These are phyloP conservation scores for Dyspetes luteomarginatus DNA, from an alignment of 2,888 invertebrate genomes.

Conservation along the genomic window DNA sequence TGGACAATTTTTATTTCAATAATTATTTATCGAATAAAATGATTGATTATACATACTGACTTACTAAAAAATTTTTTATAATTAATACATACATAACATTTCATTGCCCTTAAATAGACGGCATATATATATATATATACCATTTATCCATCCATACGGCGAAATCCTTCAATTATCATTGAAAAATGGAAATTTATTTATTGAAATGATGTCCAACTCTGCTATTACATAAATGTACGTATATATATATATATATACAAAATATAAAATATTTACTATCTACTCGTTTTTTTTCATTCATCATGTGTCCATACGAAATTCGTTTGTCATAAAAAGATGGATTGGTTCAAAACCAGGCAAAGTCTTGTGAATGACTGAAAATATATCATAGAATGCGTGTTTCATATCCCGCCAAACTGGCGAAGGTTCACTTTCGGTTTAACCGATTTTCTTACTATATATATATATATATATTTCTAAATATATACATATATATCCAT, in stretches of 20 bases:
- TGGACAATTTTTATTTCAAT: too few relatives aligned
- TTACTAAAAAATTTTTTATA: too few relatives aligned
- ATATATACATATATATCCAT: not conserved
- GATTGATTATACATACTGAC: too few relatives aligned
- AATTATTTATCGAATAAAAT: too few relatives aligned
- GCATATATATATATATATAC: too few relatives aligned
- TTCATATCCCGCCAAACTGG: conserved; percentile 31
- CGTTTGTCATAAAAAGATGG: conserved; percentile 18
- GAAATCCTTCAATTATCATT: too few relatives aligned
- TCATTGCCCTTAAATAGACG: too few relatives aligned
- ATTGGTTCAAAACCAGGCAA: conserved; percentile 4
- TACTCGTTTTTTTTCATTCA: not conserved
- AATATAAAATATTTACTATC: not conserved
- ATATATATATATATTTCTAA: not conserved
- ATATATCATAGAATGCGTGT: not conserved
- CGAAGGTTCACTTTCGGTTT: conserved; percentile 1
- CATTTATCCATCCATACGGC: too few relatives aligned
- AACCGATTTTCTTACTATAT: not conserved
- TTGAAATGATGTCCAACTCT: too few relatives aligned
- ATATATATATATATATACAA: not conserved
- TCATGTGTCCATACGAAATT: not conserved
- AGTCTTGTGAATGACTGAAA: not conserved
- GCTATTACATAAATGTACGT: not conserved
- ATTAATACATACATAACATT: too few relatives aligned
- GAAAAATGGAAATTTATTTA: too few relatives aligned